Evolutionary conservation across 1,140 invertebrate genomes (phyloP).

Genomic region (Oreohelix idahoensis): DNA sequence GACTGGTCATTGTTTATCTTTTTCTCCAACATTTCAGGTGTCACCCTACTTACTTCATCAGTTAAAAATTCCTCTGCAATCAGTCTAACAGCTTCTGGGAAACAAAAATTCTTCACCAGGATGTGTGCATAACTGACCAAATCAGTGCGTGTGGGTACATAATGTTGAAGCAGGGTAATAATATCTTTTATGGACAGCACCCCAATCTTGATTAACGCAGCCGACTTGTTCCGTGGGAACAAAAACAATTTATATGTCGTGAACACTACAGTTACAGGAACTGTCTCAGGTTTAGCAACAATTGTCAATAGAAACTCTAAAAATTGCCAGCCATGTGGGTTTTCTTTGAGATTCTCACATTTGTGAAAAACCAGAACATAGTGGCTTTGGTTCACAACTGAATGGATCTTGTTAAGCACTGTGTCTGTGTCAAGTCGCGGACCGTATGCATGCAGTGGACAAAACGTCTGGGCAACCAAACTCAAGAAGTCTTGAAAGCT

Average conservation of each 20-base stretch:
- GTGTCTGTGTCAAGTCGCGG: background rate
- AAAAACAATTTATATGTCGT: background rate
- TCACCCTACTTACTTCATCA: background rate
- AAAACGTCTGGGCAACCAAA: background rate
- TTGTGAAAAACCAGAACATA: conserved; percentile 25
- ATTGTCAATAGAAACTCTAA: background rate
- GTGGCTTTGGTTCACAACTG: background rate
- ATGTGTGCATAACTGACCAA: conserved; percentile 3
- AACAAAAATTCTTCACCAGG: background rate
- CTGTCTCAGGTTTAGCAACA: background rate
- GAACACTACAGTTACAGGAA: background rate
- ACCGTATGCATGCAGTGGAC: background rate
- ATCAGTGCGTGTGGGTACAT: background rate
- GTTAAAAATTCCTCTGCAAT: background rate
- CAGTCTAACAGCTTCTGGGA: conserved; percentile 12
- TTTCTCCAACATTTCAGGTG: conserved; percentile 8
- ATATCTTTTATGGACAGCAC: conserved; percentile 5
- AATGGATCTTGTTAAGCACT: background rate
- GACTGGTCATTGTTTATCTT: conserved; percentile 6
- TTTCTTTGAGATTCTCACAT: background rate
- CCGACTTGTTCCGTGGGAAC: background rate
- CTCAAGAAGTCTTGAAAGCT: background rate
- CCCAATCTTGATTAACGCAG: background rate
- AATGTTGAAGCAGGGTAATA: background rate
- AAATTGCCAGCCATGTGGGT: background rate